phyloP scores from a whole-genome alignment of 2,797 vertebrate genomes.

The Lepilemur ruficaudatus region DNA sequence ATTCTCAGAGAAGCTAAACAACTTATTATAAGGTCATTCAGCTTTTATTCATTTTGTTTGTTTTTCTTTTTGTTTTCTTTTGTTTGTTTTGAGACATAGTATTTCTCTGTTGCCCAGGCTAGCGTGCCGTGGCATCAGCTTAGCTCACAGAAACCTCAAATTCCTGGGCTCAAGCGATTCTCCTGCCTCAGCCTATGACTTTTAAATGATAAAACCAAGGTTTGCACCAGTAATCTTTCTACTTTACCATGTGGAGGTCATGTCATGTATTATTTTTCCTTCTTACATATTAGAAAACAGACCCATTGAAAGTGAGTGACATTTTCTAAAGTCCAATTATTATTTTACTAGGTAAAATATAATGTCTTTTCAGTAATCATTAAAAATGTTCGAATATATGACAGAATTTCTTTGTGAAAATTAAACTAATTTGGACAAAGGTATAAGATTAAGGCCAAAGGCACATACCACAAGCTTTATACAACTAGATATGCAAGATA shows the following conservation, averaged over 20 bases:
- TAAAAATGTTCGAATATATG: not conserved
- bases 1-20: not conserved
- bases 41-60: not conserved
- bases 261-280: not conserved
- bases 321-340: not conserved
- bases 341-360: not conserved
- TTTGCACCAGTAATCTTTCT: not conserved
- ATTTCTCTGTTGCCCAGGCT: no score
- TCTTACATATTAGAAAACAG: not conserved
- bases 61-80: no score
- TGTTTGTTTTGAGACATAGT: no score
- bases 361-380: not conserved
- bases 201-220: not conserved
- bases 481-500: not conserved
- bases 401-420: not conserved
- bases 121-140: no score
- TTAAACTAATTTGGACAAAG: not conserved
- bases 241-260: not conserved
- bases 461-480: not conserved
- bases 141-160: no score
- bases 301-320: not conserved
- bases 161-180: no score
- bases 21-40: not conserved
- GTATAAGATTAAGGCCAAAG: not conserved
- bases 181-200: not conserved